A percentile compares a stretch with the other conserved stretches of the same genome.
These are phyloP conservation scores for Steatornis caripensis DNA, from an alignment of 2,113 vertebrate genomes.

Conservation along the genomic window DNA sequence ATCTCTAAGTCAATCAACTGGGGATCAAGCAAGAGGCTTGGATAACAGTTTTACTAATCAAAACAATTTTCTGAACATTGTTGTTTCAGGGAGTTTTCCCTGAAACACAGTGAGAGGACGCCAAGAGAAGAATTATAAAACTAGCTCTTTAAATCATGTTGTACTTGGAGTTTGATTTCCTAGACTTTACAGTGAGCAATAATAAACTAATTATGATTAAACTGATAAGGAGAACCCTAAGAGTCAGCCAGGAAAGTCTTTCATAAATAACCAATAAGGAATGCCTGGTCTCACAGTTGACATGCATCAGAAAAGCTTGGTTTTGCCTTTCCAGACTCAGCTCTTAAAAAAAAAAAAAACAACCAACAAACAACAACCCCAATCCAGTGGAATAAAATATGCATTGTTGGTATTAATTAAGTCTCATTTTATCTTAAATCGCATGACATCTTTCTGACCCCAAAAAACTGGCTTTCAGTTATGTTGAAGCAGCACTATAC, in stretches of 20 bases:
- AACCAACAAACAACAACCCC: not conserved
- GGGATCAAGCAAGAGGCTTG: conserved; percentile 58
- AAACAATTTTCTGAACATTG: conserved; percentile 66
- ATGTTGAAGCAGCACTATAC: not conserved
- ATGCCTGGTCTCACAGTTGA: conserved; percentile 30
- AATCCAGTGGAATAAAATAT: not conserved
- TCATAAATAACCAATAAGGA: conserved; percentile 35
- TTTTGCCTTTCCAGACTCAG: not conserved
- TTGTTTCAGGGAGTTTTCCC: conserved; percentile 30
- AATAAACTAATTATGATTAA: conserved; percentile 60
- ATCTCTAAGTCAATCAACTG: conserved; percentile 65
- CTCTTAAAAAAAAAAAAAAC: not conserved
- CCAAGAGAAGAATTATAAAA: conserved; percentile 10
- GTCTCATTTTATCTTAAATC: not conserved
- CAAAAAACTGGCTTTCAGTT: not conserved
- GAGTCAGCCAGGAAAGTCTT: conserved; percentile 45
- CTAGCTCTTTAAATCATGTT: conserved; percentile 38
- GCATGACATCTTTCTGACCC: not conserved
- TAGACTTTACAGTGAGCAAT: conserved; percentile 62
- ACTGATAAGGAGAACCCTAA: conserved; percentile 50
- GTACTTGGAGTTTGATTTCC: conserved; percentile 41
- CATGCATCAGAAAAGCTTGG: not conserved
- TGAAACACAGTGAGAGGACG: not conserved
- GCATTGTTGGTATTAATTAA: not conserved
- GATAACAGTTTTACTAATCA: conserved; percentile 64